Percentiles rank a stretch among this genome's conserved stretches.
Conservation (phyloP, 2,797 vertebrate species). For the Pygocentrus nattereri region DNA sequence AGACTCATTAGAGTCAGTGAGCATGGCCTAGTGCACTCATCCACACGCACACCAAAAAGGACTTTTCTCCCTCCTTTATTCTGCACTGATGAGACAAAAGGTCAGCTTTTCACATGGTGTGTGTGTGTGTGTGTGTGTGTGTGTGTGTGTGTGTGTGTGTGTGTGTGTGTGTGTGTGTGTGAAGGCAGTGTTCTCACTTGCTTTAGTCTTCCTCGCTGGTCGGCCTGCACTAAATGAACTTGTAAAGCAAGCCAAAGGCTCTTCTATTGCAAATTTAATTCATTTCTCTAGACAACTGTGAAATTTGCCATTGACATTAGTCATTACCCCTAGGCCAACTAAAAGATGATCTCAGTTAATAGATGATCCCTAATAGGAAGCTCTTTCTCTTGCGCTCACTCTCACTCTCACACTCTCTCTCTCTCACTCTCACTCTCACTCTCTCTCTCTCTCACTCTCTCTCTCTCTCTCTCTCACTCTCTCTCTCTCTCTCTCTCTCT, state of each 20-base stretch:
- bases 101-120: conserved; percentile 85
- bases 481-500: neutral
- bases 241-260: conserved; percentile 93
- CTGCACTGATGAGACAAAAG: conserved; percentile 87
- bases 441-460: neutral
- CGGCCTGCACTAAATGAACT: conserved; percentile 92
- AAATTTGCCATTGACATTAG: conserved; percentile 99
- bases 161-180: conserved; percentile 78
- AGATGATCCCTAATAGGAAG: conserved; percentile 98
- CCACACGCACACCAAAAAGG: conserved; percentile 69
- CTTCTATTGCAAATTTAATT: conserved; percentile 94
- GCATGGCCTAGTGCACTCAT: conserved; percentile 63
- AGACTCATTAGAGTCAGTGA: conserved; percentile 72
- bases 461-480: neutral
- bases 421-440: neutral
- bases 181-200: conserved; percentile 86
- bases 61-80: conserved; percentile 71
- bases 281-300: conserved; percentile 99
- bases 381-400: conserved; percentile 40
- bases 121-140: conserved; percentile 71
- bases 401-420: neutral
- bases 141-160: neutral
- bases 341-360: conserved; percentile 98
- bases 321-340: conserved; percentile 95
- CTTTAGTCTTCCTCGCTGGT: conserved; percentile 92